Evolutionary conservation across 2,797 vertebrate genomes (phyloP).

Genomic region (Dromococcyx pavoninus): DNA sequence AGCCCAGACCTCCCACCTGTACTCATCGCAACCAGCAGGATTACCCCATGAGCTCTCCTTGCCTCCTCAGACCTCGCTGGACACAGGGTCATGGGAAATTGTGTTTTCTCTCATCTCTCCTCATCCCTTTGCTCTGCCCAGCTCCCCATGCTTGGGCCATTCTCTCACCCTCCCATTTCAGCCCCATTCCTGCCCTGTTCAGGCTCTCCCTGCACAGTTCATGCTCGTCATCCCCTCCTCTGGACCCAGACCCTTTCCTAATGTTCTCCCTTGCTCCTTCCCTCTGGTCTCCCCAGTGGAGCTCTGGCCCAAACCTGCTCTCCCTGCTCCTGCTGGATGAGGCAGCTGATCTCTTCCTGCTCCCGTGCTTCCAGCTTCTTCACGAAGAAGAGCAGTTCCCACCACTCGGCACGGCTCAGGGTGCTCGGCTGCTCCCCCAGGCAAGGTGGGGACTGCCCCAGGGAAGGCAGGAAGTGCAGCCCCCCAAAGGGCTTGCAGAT

Average conservation of each 20-base stretch:
- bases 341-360: conserved; percentile 80
- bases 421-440: too few species aligned
- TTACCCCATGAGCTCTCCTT: not conserved
- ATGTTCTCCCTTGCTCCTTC: not conserved
- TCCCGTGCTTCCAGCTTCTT: conserved; percentile 86
- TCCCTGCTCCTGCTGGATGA: conserved; percentile 80
- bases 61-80: not conserved
- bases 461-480: too few species aligned
- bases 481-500: too few species aligned
- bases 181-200: not conserved
- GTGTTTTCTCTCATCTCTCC: not conserved
- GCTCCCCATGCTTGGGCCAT: accelerated
- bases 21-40: not conserved
- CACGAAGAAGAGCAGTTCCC: conserved; percentile 97
- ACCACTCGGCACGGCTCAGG: conserved; percentile 94
- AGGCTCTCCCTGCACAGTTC: not conserved
- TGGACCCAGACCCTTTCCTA: not conserved
- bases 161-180: not conserved
- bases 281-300: not conserved
- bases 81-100: not conserved
- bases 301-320: conserved; percentile 77
- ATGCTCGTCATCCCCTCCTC: not conserved
- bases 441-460: too few species aligned
- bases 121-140: not conserved
- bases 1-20: not conserved